Percentiles rank a stretch among this genome's conserved stretches.
Evolutionary conservation across 1,140 invertebrate genomes (phyloP).

Genomic region (Monochamus saltuarius): DNA sequence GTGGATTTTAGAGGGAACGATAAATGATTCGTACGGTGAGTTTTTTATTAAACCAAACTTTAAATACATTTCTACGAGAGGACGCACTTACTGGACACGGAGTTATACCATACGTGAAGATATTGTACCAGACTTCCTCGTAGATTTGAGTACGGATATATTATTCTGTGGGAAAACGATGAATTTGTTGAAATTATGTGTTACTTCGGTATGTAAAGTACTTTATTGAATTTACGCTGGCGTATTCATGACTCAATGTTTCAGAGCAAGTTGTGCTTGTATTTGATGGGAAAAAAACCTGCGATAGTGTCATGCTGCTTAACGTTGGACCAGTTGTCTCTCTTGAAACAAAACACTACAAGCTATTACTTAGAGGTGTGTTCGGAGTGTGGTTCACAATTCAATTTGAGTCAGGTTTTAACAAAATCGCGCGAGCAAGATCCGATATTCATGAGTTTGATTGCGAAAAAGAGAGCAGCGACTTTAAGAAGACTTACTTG

Average conservation of each 20-base stretch:
- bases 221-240: neutral
- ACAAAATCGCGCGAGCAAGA: constrained; percentile 25
- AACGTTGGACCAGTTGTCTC: constrained; percentile 37
- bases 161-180: constrained; percentile 47
- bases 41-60: constrained; percentile 46
- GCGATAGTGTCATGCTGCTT: constrained; percentile 42
- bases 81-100: constrained; percentile 48
- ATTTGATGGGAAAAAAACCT: constrained; percentile 40
- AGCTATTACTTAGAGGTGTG: constrained; percentile 44
- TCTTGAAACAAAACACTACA: constrained; percentile 35
- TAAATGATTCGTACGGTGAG: constrained; percentile 48
- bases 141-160: constrained; percentile 42
- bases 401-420: constrained; percentile 33
- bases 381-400: constrained; percentile 39
- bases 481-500: constrained; percentile 45
- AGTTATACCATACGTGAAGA: constrained; percentile 39
- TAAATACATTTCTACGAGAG: constrained; percentile 40
- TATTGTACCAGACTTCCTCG: constrained; percentile 48
- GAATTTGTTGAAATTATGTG: constrained; percentile 47
- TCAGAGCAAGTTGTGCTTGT: constrained; percentile 41
- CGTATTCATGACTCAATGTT: constrained; percentile 16
- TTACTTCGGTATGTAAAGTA: constrained; percentile 41
- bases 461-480: constrained; percentile 39
- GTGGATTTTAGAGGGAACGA: constrained; percentile 48
- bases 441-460: constrained; percentile 31